These are phyloP conservation scores for Cantharis rustica DNA, from an alignment of 2,888 invertebrate genomes.

Conservation along the genomic window DNA sequence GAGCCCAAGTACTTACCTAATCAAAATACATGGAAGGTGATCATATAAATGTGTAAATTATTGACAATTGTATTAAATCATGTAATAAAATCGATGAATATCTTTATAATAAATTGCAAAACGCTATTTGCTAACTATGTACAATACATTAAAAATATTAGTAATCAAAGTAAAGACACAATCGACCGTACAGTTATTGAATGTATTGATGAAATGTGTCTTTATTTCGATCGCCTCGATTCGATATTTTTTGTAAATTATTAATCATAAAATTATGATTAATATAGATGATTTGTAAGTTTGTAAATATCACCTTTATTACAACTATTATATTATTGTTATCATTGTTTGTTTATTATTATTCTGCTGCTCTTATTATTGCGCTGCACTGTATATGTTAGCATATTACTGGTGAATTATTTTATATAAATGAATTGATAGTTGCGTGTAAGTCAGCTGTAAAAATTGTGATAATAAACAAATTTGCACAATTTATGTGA, in stretches of 20 bases:
- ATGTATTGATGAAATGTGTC: not conserved
- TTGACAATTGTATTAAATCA: not conserved
- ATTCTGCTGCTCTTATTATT: conserved; percentile 39
- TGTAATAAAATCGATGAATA: not conserved
- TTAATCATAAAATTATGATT: conserved; percentile 1
- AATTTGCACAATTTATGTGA: conserved; percentile 51
- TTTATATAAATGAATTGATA: conserved; percentile 47
- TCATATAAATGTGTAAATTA: not conserved
- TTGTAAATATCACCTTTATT: conserved; percentile 38
- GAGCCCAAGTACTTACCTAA: not conserved
- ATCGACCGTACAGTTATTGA: not conserved
- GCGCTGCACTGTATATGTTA: conserved; percentile 42
- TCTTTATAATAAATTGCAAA: not conserved
- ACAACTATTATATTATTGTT: conserved; percentile 34
- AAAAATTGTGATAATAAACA: conserved; percentile 58
- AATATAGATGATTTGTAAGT: conserved; percentile 31
- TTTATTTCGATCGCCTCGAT: not conserved
- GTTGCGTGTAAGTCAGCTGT: conserved; percentile 55
- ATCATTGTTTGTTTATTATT: conserved; percentile 35
- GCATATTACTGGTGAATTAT: conserved; percentile 45
- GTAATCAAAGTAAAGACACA: not conserved
- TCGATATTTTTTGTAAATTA: not conserved
- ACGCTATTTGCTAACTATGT: not conserved
- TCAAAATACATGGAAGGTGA: not conserved
- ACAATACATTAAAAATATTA: not conserved